Evolutionary conservation across 2,113 vertebrate genomes (phyloP).

Genomic region (Oreochromis niloticus): DNA sequence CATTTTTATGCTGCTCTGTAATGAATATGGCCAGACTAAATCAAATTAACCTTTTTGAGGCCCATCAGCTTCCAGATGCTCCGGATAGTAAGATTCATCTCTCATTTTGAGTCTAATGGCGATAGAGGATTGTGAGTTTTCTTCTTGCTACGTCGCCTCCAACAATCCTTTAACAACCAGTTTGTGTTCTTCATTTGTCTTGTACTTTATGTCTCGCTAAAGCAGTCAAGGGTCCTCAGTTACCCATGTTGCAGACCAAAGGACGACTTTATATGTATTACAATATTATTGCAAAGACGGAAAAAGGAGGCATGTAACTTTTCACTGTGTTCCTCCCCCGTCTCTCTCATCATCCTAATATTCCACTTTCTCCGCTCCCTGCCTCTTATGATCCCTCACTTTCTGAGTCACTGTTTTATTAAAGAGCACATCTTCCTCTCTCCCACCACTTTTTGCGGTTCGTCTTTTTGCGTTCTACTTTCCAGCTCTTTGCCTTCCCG

Average conservation of each 20-base stretch:
- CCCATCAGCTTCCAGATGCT: slow-evolving; percentile 29
- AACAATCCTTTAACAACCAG: background rate
- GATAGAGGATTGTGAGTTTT: background rate
- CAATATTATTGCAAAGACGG: background rate
- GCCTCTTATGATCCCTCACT: background rate
- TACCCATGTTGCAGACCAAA: background rate
- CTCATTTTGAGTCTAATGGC: background rate
- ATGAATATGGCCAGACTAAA: slow-evolving; percentile 29
- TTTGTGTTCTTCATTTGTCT: background rate
- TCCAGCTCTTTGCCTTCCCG: background rate
- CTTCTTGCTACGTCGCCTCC: background rate
- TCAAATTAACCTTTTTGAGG: slow-evolving; percentile 46
- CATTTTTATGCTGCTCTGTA: slow-evolving; percentile 11
- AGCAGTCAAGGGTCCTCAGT: background rate
- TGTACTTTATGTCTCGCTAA: background rate
- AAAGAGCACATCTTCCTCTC: background rate
- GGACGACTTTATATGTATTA: background rate
- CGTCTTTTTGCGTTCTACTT: background rate
- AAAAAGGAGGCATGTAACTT: background rate
- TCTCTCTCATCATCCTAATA: background rate
- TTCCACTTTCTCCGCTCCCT: background rate
- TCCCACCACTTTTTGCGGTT: background rate
- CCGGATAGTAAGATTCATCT: slow-evolving; percentile 2
- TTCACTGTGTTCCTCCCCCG: background rate
- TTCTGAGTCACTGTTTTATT: background rate